Evolutionary conservation across 2,113 vertebrate genomes (phyloP).

Genomic region (Hepsetus odoe): DNA sequence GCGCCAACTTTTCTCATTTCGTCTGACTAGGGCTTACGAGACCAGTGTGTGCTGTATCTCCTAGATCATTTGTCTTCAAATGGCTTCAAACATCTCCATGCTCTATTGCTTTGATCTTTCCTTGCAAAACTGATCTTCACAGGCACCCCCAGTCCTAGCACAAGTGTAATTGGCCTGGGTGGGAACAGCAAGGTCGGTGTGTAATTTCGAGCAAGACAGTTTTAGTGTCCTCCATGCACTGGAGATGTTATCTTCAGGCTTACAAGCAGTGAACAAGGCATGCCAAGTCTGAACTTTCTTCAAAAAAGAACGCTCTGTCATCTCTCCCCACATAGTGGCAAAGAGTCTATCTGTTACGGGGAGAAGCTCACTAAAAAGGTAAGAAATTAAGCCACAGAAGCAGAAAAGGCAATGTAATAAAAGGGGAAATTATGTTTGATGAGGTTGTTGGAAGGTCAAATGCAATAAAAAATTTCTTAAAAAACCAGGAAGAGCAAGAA

Average conservation of each 20-base stretch:
- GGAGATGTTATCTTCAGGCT: slow-evolving; percentile 52
- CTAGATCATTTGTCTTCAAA: not conserved
- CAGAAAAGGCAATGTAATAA: not conserved
- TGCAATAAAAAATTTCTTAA: not conserved
- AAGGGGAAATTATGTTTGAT: not conserved
- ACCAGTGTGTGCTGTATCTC: not conserved
- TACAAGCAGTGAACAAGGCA: slow-evolving; percentile 43
- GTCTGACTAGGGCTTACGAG: not conserved
- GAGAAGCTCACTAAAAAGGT: too few species aligned
- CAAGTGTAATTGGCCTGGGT: not conserved
- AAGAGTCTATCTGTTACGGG: too few species aligned
- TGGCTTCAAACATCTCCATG: not conserved
- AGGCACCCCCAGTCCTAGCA: not conserved
- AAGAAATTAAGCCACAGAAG: not conserved
- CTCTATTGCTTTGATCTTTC: not conserved
- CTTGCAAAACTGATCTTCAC: not conserved
- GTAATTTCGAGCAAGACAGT: slow-evolving; percentile 53
- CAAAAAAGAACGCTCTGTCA: not conserved
- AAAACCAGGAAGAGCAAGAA: not conserved
- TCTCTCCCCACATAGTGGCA: not conserved
- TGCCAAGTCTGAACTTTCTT: slow-evolving; percentile 24
- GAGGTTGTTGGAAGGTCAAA: not conserved
- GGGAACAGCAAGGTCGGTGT: slow-evolving; percentile 18
- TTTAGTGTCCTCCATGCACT: slow-evolving; percentile 48
- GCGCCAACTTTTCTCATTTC: slow-evolving; percentile 7